phyloP scores from a whole-genome alignment of 2,113 vertebrate genomes.

The Gnathonemus echidnorhynchus region DNA sequence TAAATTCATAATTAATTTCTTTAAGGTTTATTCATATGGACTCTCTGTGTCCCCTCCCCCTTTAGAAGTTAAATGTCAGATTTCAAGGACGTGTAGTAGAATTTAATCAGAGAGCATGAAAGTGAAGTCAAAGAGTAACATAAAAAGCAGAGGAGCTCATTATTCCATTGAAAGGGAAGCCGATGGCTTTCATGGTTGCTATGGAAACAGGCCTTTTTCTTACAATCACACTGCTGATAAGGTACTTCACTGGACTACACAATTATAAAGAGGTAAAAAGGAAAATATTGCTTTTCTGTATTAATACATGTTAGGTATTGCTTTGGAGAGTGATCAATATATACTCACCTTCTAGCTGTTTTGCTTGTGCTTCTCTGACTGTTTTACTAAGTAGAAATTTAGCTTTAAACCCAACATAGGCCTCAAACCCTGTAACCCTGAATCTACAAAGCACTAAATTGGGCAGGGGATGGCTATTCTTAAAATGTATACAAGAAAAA shows the following conservation, averaged over 20 bases:
- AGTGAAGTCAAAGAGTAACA: constrained; percentile 24
- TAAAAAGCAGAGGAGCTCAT: constrained; percentile 28
- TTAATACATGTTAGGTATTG: constrained; percentile 67
- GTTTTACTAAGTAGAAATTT: constrained; percentile 30
- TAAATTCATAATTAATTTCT: constrained; percentile 12
- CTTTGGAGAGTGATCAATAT: constrained; percentile 51
- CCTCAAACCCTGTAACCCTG: not conserved
- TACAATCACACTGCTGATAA: constrained; percentile 62
- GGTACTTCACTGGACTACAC: constrained; percentile 66
- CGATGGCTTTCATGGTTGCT: constrained; percentile 59
- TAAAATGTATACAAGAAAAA: not conserved
- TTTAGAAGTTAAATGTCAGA: constrained; percentile 23
- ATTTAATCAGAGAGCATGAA: constrained; percentile 29
- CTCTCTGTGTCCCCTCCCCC: not conserved
- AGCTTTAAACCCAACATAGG: constrained; percentile 25
- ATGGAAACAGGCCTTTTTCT: constrained; percentile 67
- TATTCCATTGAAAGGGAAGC: constrained; percentile 27
- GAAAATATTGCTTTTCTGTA: constrained; percentile 65
- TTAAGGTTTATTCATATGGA: constrained; percentile 22
- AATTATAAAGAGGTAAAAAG: constrained; percentile 64
- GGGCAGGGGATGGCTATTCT: not conserved
- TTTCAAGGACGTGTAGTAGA: constrained; percentile 30
- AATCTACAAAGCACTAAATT: not conserved
- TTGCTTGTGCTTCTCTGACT: constrained; percentile 37
- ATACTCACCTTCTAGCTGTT: constrained; percentile 43